Evolutionary conservation across 2,888 invertebrate species (phyloP).

Genomic region (Prenolepis imparis): DNA sequence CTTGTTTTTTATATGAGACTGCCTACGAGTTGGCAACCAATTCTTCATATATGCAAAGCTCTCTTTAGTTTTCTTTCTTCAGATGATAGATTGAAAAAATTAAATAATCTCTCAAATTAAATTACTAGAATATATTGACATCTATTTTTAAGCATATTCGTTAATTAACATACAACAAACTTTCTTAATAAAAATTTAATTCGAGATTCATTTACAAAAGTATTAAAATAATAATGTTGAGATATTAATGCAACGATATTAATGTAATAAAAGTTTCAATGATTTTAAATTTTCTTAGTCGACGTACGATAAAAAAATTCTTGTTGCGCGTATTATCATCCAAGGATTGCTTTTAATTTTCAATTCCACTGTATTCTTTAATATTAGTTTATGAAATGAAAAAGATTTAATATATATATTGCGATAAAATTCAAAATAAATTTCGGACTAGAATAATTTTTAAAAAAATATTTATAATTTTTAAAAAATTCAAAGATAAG

Average conservation of each 20-base stretch:
- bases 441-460: neutral
- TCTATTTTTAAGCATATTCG: neutral
- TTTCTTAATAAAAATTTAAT: neutral
- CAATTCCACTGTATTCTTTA: neutral
- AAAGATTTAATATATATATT: neutral
- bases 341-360: constrained; percentile 10
- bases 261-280: neutral
- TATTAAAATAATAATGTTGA: neutral
- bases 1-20: neutral
- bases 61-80: neutral
- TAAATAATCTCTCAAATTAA: constrained; percentile 8
- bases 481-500: neutral
- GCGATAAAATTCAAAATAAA: neutral
- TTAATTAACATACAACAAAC: neutral
- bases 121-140: neutral
- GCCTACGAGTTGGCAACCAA: constrained; percentile 34
- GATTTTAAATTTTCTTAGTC: constrained; percentile 19
- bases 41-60: neutral
- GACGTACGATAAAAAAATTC: constrained; percentile 35
- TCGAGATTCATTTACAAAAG: neutral
- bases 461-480: neutral
- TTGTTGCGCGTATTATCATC: neutral
- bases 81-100: neutral
- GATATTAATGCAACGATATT: neutral
- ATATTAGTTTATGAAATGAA: neutral